A percentile compares a stretch with the other conserved stretches of the same genome.
Conservation (phyloP, 2,888 invertebrate species). For the Epistrophe eligans region DNA sequence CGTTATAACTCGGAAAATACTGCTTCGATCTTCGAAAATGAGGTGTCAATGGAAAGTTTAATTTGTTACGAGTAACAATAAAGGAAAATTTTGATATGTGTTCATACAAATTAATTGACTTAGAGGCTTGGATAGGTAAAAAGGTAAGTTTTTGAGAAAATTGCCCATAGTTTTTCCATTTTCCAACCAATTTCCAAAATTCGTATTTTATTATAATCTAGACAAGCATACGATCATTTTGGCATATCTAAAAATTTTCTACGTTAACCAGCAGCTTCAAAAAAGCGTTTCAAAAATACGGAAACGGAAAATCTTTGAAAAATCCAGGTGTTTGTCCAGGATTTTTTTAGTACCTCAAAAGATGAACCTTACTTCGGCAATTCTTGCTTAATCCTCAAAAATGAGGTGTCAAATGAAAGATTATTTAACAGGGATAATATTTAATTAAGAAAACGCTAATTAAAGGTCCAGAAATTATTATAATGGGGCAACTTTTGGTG, state of each 20-base stretch:
- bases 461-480: too few relatives aligned
- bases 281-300: background rate
- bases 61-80: background rate
- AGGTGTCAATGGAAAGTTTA: background rate
- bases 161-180: background rate
- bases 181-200: background rate
- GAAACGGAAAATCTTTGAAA: background rate
- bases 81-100: background rate
- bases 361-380: background rate
- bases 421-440: too few relatives aligned
- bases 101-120: background rate
- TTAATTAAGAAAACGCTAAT: too few relatives aligned
- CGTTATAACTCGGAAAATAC: background rate
- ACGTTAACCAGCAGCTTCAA: background rate
- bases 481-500: too few relatives aligned
- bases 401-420: too few relatives aligned
- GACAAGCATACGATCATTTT: background rate
- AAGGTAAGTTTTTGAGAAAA: background rate
- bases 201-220: background rate
- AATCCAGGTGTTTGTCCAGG: too few relatives aligned
- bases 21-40: background rate
- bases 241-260: background rate
- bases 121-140: background rate
- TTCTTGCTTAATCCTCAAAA: background rate
- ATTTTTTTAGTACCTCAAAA: too few relatives aligned